A percentile compares a stretch with the other conserved stretches of the same genome.
phyloP scores from a whole-genome alignment of 2,797 vertebrate genomes.

The Megaceryle alcyon region DNA sequence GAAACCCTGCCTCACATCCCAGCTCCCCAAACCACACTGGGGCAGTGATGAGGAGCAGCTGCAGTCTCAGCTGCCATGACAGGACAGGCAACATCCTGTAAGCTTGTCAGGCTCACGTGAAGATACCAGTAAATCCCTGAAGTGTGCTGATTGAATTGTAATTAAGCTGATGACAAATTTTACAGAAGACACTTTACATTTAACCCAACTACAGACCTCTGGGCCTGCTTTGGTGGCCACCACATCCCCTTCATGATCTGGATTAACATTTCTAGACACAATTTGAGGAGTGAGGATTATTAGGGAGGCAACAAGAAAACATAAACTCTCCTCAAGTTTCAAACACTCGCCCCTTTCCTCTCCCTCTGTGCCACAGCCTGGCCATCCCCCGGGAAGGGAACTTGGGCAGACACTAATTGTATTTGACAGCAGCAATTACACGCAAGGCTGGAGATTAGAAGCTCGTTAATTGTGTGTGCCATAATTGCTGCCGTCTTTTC shows the following conservation, averaged over 20 bases:
- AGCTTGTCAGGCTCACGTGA: background rate
- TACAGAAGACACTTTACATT: background rate
- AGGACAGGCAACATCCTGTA: background rate
- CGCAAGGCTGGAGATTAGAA: slow-evolving; percentile 74
- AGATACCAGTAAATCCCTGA: background rate
- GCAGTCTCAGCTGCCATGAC: background rate
- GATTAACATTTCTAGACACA: slow-evolving; percentile 16
- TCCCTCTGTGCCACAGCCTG: background rate
- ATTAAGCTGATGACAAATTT: background rate
- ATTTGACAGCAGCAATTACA: slow-evolving; percentile 80
- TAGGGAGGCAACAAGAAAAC: slow-evolving; percentile 1
- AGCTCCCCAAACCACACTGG: background rate
- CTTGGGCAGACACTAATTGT: slow-evolving; percentile 70
- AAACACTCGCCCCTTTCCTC: background rate
- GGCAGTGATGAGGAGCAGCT: background rate
- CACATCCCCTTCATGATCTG: background rate
- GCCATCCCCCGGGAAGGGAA: slow-evolving; percentile 48
- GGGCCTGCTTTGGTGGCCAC: background rate
- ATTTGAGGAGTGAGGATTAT: background rate
- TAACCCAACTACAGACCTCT: background rate
- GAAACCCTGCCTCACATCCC: rapidly evolving
- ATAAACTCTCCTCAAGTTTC: slow-evolving; percentile 64
- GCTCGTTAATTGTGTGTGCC: slow-evolving; percentile 65
- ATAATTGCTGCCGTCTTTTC: slow-evolving; percentile 69
- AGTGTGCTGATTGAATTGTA: background rate